Conservation (phyloP, 2,797 vertebrate genomes). For the Halcyon badia region DNA sequence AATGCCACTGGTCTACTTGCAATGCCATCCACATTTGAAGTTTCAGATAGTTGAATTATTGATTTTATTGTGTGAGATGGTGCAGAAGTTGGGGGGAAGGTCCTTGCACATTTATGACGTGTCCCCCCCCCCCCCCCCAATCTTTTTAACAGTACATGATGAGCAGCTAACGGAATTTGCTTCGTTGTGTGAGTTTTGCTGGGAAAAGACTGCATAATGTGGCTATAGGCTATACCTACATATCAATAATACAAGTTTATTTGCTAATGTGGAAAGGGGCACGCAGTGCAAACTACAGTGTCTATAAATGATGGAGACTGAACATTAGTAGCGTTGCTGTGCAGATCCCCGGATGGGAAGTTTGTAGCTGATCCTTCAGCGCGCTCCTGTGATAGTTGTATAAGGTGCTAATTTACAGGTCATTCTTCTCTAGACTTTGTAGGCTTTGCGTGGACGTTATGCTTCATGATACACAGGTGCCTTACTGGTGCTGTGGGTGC, state of each 20-base stretch:
- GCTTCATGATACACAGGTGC: neutral
- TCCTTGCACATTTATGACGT: slow-evolving; percentile 79
- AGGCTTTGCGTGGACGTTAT: neutral
- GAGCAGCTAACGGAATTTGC: slow-evolving; percentile 60
- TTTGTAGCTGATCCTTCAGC: neutral
- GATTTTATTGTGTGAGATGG: slow-evolving; percentile 89
- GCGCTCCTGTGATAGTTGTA: neutral
- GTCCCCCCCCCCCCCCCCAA: neutral
- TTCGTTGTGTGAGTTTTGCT: slow-evolving; percentile 33
- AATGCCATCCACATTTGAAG: slow-evolving; percentile 88
- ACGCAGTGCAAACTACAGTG: neutral
- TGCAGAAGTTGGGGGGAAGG: slow-evolving; percentile 82
- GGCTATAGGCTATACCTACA: neutral
- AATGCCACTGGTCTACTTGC: slow-evolving; percentile 90
- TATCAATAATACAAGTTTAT: neutral
- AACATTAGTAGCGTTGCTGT: neutral
- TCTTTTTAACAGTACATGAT: slow-evolving; percentile 79
- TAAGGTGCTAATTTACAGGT: neutral
- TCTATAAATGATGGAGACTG: neutral
- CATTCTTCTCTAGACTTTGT: neutral
- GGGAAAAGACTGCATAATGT: neutral
- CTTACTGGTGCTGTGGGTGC: neutral
- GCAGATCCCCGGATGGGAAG: neutral
- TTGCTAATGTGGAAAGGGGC: neutral
- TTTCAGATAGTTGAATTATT: slow-evolving; percentile 93